Evolutionary conservation across 2,113 vertebrate species (phyloP), one percentile per base, ranked within the genome.

Genomic region (Trichomycterus rosablanca): DNA sequence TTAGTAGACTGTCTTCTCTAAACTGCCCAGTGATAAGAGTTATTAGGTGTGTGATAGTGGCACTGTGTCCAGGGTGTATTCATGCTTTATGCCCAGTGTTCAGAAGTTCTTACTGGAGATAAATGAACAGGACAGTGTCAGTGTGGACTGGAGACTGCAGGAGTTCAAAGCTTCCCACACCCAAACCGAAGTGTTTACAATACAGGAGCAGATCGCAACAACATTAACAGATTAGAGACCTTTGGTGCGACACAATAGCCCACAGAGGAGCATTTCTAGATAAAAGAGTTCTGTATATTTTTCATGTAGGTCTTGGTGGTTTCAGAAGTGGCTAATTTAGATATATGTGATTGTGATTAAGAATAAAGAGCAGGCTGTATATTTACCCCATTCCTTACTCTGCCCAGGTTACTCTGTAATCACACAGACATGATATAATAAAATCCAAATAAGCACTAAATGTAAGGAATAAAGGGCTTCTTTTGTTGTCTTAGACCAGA

Each of bases 261-360:
- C 24, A 11, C 48, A 12, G 44, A 50, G 18, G 8, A 18, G 34
- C 45, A n/a, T 22, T 23, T 14, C 6, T 12, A 26, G 46, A 62
- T 51, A 18, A 51, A 51, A 49, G 32, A 32, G 22, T 34, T 9
- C 6, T 60, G 58, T 49, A 16, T 57, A 57, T 57, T 57, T 57
- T 7, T 43, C 11, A 12, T 43, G 54, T 57, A 57, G 22, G 18
- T 12, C 34, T 28, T 30, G 55, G 40, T 44, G 11, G 34, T 34
- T 28, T 52, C 1, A 26, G 3, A 42, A 16, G 19, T 26, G 22
- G 7, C 11, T 12, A 24, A 14, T 40, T 24, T 10, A 24, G 16
- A 20, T 34, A 14, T 18, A 12, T 2, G 2, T 22, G 42, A 42
- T 56, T 56, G 23, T 56, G 20, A 28, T 9, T 40, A 28, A 35